These are phyloP conservation scores for Diaprepes abbreviatus DNA, from an alignment of 2,888 invertebrate species.

Conservation along the genomic window DNA sequence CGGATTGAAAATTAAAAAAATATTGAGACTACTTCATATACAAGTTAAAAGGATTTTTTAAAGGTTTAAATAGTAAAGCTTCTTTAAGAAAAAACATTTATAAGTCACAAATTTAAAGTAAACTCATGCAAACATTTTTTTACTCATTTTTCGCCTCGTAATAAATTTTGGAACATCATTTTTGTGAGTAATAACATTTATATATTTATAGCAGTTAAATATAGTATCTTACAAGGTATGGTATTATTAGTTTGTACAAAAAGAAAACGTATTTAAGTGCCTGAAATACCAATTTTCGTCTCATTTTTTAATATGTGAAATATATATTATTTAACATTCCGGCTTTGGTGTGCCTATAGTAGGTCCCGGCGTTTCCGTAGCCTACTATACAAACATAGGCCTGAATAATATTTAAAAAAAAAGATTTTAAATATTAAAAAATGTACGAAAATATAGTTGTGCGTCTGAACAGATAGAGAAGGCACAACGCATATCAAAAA, in stretches of 20 bases:
- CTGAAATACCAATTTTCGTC: conserved; percentile 48
- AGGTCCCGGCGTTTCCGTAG: neutral
- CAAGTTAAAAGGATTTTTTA: too few relatives aligned
- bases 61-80: too few relatives aligned
- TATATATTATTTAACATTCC: neutral
- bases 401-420: neutral
- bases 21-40: too few relatives aligned
- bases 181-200: conserved; percentile 34
- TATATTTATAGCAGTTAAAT: conserved; percentile 52
- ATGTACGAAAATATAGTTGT: conserved; percentile 58
- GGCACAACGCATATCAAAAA: conserved; percentile 62
- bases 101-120: too few relatives aligned
- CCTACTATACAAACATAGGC: neutral
- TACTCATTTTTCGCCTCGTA: conserved; percentile 3
- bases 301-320: conserved; percentile 36
- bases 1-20: too few relatives aligned
- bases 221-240: conserved; percentile 58
- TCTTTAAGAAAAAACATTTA: too few relatives aligned
- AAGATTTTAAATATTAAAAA: conserved; percentile 24
- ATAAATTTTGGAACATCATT: conserved; percentile 25
- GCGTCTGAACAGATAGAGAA: conserved; percentile 62
- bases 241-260: conserved; percentile 59
- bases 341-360: neutral
- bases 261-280: conserved; percentile 58
- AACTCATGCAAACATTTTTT: too few relatives aligned